Percentiles rank a stretch among this genome's conserved stretches.
Conservation (phyloP, 1,140 invertebrate genomes). For the Xylocopa sonorina region DNA sequence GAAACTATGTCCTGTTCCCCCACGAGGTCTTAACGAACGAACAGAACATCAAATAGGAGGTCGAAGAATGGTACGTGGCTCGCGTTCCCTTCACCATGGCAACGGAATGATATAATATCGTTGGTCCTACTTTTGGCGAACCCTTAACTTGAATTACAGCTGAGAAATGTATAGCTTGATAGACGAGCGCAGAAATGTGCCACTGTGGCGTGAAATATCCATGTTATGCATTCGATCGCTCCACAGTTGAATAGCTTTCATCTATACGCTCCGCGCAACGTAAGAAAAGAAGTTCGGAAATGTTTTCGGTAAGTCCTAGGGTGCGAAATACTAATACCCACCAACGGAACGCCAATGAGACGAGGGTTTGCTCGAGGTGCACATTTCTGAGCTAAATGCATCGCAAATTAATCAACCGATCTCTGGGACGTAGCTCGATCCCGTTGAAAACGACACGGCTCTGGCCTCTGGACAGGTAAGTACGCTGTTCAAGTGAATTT, state of each 20-base stretch:
- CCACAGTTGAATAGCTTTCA: too few relatives aligned
- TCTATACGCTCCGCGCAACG: too few relatives aligned
- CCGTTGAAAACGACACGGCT: neutral
- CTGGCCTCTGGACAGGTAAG: too few relatives aligned
- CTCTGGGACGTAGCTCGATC: neutral
- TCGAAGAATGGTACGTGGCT: neutral
- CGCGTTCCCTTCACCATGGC: slow-evolving; percentile 6
- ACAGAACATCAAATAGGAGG: neutral
- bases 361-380: neutral
- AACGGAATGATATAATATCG: slow-evolving; percentile 49
- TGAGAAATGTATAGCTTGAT: neutral
- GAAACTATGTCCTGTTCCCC: slow-evolving; percentile 58
- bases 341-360: neutral
- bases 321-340: too few relatives aligned
- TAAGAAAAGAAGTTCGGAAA: too few relatives aligned
- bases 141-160: slow-evolving; percentile 1
- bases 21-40: slow-evolving; percentile 21
- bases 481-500: neutral
- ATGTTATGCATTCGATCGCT: neutral
- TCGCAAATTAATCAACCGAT: neutral
- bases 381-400: slow-evolving; percentile 17
- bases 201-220: neutral
- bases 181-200: slow-evolving; percentile 23
- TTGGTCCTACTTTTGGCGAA: slow-evolving; percentile 34
- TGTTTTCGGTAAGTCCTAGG: too few relatives aligned